phyloP scores from a whole-genome alignment of 2,797 vertebrate genomes.

The Pipistrellus kuhlii region DNA sequence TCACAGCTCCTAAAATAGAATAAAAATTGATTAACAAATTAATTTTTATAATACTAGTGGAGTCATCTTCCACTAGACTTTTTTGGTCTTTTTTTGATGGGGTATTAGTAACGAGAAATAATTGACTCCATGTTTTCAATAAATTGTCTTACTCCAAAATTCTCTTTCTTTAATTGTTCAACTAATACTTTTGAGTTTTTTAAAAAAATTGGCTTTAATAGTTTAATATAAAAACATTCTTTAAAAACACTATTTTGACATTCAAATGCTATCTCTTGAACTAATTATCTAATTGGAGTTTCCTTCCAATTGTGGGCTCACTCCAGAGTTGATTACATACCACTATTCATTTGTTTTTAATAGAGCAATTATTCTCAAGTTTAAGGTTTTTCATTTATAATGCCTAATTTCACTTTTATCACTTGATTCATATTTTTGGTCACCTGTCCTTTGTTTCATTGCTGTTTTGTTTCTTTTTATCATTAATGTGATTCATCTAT shows the following conservation, averaged over 20 bases:
- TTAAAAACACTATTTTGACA: neutral
- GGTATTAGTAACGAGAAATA: neutral
- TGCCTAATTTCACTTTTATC: constrained; percentile 12
- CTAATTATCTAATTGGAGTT: neutral
- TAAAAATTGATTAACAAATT: neutral
- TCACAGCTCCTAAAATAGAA: constrained; percentile 38
- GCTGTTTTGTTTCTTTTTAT: constrained; percentile 1
- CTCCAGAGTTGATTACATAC: neutral
- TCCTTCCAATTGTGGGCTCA: neutral
- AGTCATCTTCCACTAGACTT: neutral
- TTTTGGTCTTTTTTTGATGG: neutral
- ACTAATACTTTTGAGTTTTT: neutral
- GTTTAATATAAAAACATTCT: constrained; percentile 7
- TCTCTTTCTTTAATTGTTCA: neutral
- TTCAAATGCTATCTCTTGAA: constrained; percentile 22
- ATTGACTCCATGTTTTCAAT: neutral
- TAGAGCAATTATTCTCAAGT: neutral
- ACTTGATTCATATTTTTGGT: constrained; percentile 43
- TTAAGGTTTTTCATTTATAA: neutral
- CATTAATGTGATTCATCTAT: neutral
- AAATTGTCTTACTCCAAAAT: neutral
- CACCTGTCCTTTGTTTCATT: neutral
- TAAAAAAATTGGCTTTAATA: neutral
- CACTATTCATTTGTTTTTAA: neutral
- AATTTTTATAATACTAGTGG: neutral